Evolutionary conservation across 2,888 invertebrate species (phyloP), one percentile per base, ranked within the genome.

Genomic region (Amphipyra tragopoginis): DNA sequence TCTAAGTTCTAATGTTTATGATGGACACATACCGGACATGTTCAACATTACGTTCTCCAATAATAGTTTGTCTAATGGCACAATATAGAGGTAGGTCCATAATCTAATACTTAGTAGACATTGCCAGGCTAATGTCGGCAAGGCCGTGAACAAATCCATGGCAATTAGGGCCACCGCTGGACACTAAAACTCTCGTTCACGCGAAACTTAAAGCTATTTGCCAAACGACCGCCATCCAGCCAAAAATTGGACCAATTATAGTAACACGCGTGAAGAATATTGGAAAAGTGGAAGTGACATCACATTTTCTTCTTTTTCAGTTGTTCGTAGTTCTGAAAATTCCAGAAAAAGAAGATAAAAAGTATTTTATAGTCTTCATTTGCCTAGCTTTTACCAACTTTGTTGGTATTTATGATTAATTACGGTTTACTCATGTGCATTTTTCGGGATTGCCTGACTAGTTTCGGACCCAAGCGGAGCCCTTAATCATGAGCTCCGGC

Each of bases 171-270:
- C 65, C 71, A 76, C 69, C 74, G 59, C 75, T 65, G 77, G 77
- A 72, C 80, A 73, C 72, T 76, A 72, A 79, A 82, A 81, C 77
- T 81, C 75, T 72, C 75, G 75, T 82, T 80, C 71, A 62, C 75
- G 75, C 66, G 67, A 78, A 85, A 86, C 82, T 82, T 80, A 75
- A 78, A 81, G 82, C 82, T 66, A 85, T 85, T 84, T 84, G 81
- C 78, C 79, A 79, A 83, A 84, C 81, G 82, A 81, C 79, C 75
- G 71, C 76, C 69, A 77, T 75, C 72, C 54, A 48, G 59, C 77
- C 82, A 84, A 83, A 84, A 85, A 85, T 80, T 81, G 70, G 59
- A 61, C 71, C 83, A 80, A 83, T 83, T 83, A 82, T 74, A 40
- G 68, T 59, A 71, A 76, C 63, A 69, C 67, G 60, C 50, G 52